Evolutionary conservation across 2,888 invertebrate species (phyloP).

Genomic region (Teinopalpus imperialis): DNA sequence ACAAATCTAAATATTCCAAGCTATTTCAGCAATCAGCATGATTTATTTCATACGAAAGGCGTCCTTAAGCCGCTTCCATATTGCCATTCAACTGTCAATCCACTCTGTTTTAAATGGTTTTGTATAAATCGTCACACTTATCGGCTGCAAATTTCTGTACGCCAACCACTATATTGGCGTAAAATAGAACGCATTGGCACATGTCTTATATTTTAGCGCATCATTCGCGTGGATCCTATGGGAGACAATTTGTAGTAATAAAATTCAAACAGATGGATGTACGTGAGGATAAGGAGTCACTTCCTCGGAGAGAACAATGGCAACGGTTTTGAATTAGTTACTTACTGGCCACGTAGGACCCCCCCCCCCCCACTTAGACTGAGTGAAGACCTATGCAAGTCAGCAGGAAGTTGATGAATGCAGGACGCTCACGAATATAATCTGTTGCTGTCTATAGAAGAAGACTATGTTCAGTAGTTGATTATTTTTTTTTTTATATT

Average conservation of each 20-base stretch:
- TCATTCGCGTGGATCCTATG: constrained; percentile 3
- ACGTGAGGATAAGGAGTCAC: not conserved
- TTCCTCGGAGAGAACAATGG: not conserved
- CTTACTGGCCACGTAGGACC: too few species aligned
- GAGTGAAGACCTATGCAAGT: too few species aligned
- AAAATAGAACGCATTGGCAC: constrained; percentile 11
- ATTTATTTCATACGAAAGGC: constrained; percentile 14
- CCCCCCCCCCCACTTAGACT: too few species aligned
- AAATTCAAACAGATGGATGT: not conserved
- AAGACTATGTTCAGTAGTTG: too few species aligned
- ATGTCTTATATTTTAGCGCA: constrained; percentile 3
- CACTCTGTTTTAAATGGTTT: constrained; percentile 21
- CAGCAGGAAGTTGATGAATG: too few species aligned
- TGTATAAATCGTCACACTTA: constrained; percentile 24
- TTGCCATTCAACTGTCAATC: constrained; percentile 26
- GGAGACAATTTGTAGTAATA: constrained; percentile 18
- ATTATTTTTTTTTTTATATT: too few species aligned
- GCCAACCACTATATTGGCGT: constrained; percentile 12
- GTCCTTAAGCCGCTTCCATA: constrained; percentile 11
- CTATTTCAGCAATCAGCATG: constrained; percentile 18
- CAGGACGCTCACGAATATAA: too few species aligned
- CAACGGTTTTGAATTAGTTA: too few species aligned
- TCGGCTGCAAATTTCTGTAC: constrained; percentile 17
- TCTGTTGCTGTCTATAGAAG: too few species aligned
- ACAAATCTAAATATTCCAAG: constrained; percentile 9